Conservation (phyloP, 2,113 vertebrate species). For the Podarcis cretensis region DNA sequence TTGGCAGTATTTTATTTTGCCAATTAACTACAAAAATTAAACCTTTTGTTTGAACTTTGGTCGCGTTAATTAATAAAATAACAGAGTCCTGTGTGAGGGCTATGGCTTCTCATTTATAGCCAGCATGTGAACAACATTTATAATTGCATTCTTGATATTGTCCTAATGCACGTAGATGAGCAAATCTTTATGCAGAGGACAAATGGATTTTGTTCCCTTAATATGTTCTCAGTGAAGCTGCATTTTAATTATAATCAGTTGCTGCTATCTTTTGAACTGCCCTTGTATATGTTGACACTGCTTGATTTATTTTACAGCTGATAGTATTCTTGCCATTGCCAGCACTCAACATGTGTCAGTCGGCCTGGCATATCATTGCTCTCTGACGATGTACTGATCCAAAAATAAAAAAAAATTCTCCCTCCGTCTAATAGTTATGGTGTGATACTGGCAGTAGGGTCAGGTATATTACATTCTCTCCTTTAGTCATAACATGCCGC, state of each 20-base stretch:
- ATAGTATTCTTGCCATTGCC: conserved; percentile 18
- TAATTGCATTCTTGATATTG: conserved; percentile 57
- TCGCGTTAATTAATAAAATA: conserved; percentile 68
- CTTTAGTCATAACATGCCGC: conserved; percentile 19
- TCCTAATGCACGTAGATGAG: conserved; percentile 19
- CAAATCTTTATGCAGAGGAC: conserved; percentile 33
- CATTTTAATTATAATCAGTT: conserved; percentile 42
- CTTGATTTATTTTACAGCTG: conserved; percentile 44
- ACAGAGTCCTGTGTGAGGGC: conserved; percentile 29
- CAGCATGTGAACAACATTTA: conserved; percentile 34
- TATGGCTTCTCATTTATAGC: conserved; percentile 44
- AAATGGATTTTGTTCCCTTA: conserved; percentile 55
- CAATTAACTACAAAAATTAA: conserved; percentile 53
- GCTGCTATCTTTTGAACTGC: conserved; percentile 10
- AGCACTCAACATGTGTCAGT: conserved; percentile 30
- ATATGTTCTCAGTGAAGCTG: conserved; percentile 33
- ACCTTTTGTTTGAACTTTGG: conserved; percentile 35
- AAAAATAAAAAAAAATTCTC: background rate
- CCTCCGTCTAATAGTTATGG: conserved; percentile 7
- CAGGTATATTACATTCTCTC: conserved; percentile 20
- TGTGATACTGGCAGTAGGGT: background rate
- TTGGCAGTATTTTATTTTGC: conserved; percentile 26
- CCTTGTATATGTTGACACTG: background rate
- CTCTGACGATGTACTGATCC: background rate
- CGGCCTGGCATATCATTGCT: background rate